Conservation (phyloP, 1,140 invertebrate species). For the Pissodes strobi region DNA sequence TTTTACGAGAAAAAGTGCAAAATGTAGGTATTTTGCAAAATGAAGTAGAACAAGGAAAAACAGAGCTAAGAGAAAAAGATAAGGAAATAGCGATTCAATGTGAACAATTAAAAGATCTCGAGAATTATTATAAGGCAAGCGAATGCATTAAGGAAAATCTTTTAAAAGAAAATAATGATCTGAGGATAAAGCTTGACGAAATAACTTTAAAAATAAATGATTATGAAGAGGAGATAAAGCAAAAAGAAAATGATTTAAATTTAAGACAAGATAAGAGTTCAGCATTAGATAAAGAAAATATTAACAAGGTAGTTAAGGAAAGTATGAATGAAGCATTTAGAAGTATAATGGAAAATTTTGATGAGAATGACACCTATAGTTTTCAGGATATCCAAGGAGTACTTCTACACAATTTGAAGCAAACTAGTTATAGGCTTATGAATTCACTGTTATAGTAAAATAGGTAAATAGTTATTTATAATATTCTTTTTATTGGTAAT, state of each 20-base stretch:
- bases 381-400: constrained; percentile 8
- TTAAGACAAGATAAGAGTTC: neutral
- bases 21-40: neutral
- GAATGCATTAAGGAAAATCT: neutral
- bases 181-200: neutral
- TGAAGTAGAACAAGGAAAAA: neutral
- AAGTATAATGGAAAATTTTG: constrained; percentile 22
- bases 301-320: constrained; percentile 17
- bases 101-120: neutral
- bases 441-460: neutral
- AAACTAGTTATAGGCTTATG: constrained; percentile 20
- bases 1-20: neutral
- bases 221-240: neutral
- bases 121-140: neutral
- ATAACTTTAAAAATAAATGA: constrained; percentile 1
- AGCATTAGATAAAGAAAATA: constrained; percentile 3
- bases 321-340: constrained; percentile 30
- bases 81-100: neutral
- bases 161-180: neutral
- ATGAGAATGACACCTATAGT: constrained; percentile 7
- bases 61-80: neutral
- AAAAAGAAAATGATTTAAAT: neutral
- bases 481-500: neutral
- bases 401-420: constrained; percentile 19
- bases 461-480: neutral